Evolutionary conservation across 2,113 vertebrate genomes (phyloP).

Genomic region (Melanocharis versteri): DNA sequence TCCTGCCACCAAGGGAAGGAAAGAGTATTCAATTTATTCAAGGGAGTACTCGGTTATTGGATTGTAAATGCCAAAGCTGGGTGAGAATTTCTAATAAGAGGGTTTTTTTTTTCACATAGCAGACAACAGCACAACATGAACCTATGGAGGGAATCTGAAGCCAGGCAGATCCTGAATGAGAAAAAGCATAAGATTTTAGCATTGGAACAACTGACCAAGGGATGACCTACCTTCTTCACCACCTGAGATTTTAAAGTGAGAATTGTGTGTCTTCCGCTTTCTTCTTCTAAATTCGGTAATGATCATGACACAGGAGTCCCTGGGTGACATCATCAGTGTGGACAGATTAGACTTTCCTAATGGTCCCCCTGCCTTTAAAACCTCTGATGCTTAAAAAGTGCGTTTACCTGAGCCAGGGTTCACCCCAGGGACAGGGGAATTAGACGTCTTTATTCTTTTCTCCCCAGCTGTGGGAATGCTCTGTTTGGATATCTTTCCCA

Average conservation of each 20-base stretch:
- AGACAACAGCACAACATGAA: neutral
- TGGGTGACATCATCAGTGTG: neutral
- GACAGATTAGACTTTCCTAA: neutral
- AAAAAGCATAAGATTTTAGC: neutral
- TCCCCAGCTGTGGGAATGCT: constrained; percentile 29
- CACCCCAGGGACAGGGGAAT: neutral
- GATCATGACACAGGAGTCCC: neutral
- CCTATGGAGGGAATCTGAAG: neutral
- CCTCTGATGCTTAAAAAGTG: neutral
- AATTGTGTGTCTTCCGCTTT: neutral
- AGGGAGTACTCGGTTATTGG: neutral
- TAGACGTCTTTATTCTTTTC: neutral
- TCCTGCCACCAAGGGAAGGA: neutral
- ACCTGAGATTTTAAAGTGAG: neutral
- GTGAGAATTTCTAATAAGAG: neutral
- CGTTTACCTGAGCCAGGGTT: constrained; percentile 27
- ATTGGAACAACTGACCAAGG: neutral
- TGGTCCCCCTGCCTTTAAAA: neutral
- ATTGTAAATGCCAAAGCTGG: neutral
- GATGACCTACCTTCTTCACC: neutral
- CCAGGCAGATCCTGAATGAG: neutral
- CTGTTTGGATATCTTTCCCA: constrained; percentile 33
- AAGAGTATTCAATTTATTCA: neutral
- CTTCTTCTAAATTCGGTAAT: neutral
- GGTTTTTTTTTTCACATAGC: neutral